A percentile compares a stretch with the other conserved stretches of the same genome.
Conservation (phyloP, 2,113 vertebrate genomes). For the Charina bottae region DNA sequence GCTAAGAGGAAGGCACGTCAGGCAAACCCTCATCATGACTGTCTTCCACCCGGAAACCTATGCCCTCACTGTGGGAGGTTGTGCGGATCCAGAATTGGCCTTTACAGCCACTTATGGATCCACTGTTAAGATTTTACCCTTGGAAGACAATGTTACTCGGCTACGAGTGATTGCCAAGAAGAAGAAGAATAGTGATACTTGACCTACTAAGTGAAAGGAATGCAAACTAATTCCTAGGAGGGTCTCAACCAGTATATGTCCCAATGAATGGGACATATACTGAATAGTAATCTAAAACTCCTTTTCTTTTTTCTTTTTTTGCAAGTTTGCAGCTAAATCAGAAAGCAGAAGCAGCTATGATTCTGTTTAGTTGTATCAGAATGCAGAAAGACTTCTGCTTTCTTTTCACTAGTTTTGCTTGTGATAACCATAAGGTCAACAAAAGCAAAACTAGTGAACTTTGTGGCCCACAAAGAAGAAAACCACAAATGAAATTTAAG, state of each 20-base stretch:
- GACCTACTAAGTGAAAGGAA: background rate
- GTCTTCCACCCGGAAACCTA: too few relatives aligned
- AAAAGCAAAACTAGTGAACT: background rate
- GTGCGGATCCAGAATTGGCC: too few relatives aligned
- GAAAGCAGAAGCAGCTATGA: background rate
- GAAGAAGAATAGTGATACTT: background rate
- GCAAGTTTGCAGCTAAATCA: background rate
- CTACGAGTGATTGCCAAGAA: too few relatives aligned
- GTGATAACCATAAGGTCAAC: background rate
- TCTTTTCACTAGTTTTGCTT: background rate
- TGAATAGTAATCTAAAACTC: background rate
- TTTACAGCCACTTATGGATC: too few relatives aligned
- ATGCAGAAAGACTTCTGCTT: background rate
- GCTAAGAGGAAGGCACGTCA: too few relatives aligned
- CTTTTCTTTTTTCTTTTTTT: background rate
- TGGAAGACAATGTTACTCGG: too few relatives aligned
- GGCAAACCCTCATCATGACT: too few relatives aligned
- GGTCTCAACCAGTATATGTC: background rate
- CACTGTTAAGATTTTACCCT: too few relatives aligned
- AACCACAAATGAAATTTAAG: background rate
- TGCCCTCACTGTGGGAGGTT: too few relatives aligned
- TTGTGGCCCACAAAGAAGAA: background rate
- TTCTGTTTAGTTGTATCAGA: background rate
- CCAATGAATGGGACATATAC: background rate
- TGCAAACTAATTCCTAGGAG: background rate